Conservation (phyloP, 2,113 vertebrate species). For the Psilopsiagon aymara region DNA sequence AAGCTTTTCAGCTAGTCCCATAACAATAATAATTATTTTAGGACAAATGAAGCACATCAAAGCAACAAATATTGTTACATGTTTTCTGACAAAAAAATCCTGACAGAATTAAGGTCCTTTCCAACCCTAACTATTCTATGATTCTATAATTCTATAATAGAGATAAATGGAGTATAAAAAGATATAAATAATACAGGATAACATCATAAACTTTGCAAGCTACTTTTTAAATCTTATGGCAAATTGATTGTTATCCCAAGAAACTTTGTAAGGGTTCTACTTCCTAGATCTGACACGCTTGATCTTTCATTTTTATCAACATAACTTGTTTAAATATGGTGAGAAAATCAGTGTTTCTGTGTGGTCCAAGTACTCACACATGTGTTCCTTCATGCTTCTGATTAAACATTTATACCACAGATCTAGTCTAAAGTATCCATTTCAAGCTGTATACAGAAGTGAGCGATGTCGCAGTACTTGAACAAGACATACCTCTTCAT, state of each 20-base stretch:
- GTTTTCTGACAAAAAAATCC: neutral
- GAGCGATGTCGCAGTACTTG: neutral
- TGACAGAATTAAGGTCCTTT: neutral
- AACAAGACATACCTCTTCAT: neutral
- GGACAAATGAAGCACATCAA: neutral
- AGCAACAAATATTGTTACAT: neutral
- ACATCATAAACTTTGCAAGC: neutral
- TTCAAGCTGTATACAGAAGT: neutral
- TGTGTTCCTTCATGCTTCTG: neutral
- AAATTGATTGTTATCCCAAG: neutral
- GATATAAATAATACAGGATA: neutral
- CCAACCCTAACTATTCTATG: no score
- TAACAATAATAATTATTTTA: neutral
- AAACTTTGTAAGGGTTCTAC: neutral
- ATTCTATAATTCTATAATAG: neutral
- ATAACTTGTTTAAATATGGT: neutral
- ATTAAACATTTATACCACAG: neutral
- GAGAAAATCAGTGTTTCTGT: neutral
- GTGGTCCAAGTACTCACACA: neutral
- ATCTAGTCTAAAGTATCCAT: neutral
- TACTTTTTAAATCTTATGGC: neutral
- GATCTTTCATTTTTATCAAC: neutral
- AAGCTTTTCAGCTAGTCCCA: neutral
- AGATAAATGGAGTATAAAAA: neutral
- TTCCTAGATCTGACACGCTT: neutral